These are phyloP conservation scores for Amphiprion ocellaris DNA, from an alignment of 2,113 vertebrate species.

Conservation along the genomic window DNA sequence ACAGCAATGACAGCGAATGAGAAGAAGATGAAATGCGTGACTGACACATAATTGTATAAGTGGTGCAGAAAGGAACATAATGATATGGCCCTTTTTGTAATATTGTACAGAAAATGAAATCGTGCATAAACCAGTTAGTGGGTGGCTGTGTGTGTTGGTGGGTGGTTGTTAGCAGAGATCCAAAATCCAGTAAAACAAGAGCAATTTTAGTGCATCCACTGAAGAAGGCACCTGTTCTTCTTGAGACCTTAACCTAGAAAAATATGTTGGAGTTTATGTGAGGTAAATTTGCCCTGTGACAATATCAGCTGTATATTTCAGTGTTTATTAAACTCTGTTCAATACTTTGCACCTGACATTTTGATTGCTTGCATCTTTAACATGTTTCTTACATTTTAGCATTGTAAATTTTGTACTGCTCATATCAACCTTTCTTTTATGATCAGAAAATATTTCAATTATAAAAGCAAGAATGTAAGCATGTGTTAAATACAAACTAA, in stretches of 20 bases:
- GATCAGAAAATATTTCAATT: background rate
- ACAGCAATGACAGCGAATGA: constrained; percentile 82
- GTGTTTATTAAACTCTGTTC: constrained; percentile 47
- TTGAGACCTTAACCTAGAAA: background rate
- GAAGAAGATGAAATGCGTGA: constrained; percentile 22
- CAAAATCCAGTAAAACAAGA: constrained; percentile 12
- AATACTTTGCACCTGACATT: background rate
- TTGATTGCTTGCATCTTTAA: background rate
- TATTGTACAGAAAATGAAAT: background rate
- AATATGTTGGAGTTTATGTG: constrained; percentile 5
- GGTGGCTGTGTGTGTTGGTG: background rate
- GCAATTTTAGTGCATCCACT: background rate
- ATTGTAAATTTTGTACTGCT: no score
- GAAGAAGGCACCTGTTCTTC: background rate
- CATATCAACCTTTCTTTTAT: background rate
- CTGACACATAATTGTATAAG: constrained; percentile 25
- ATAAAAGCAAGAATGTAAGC: background rate
- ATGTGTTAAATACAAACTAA: background rate
- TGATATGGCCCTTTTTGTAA: background rate
- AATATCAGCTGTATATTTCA: constrained; percentile 33
- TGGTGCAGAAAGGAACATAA: constrained; percentile 10
- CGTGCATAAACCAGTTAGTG: background rate
- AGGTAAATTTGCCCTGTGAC: background rate
- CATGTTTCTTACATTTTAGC: no score
- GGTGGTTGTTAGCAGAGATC: background rate